Evolutionary conservation across 1,140 invertebrate species (phyloP), one percentile per base, ranked within the genome.

Genomic region (Hermetia illucens): DNA sequence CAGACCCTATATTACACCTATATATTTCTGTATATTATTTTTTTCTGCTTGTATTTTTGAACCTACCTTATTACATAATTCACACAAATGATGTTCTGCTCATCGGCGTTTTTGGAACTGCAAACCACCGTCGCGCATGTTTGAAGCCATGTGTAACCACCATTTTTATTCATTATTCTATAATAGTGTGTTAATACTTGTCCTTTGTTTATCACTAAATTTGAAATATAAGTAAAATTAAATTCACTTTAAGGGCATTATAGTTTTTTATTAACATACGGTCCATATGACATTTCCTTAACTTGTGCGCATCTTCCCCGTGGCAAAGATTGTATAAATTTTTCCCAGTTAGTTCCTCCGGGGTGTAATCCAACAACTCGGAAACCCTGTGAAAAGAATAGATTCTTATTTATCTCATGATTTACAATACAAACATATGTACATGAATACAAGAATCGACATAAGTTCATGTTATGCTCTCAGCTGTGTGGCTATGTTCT

Each of bases 161-260:
- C 92, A 44, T 76, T 82, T 62, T 93, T 93, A 64, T 94, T 95
- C 79, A 96, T 91, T 45, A 96, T 52, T 52, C 91, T 75, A 62
- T 91, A 95, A 64, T 95, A 97, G 56, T 90, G 86, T 5, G 89
- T 94, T 62, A 96, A 69, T 19, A 95, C 89, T 66, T 97, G 93
- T 4, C 93, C 92, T 66, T 97, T 97, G 56, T 86, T 78, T 50
- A 96, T 83, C 58, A 97, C 91, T 95, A 67, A 1, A 41, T 73
- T 77, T 59, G 50, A 60, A 55, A 50, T 47, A 46, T 43, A 35
- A 34, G 42, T 29, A 22, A 19, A 31, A 3, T 31, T 31, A 21
- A 27, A 39, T 12, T 9, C 15, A 15, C 34, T 12, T 35, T 40
- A 25, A 6, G n/a, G n/a, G 24, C n/a, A 25, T 8, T 25, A 25